Evolutionary conservation across 2,888 invertebrate genomes (phyloP).

Genomic region (Calameuta filiformis): DNA sequence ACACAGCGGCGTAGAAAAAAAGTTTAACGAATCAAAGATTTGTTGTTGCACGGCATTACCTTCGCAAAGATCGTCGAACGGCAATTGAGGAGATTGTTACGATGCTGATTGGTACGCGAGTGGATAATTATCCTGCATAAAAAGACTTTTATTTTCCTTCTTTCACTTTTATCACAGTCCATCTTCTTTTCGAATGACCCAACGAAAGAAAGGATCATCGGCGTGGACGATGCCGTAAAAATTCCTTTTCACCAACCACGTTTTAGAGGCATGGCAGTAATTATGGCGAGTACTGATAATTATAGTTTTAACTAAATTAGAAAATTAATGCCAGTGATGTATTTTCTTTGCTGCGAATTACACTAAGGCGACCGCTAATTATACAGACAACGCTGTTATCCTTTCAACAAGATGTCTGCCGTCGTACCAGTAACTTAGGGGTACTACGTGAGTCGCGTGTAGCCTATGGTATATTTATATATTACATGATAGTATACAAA

Average conservation of each 20-base stretch:
- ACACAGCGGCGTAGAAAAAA: background rate
- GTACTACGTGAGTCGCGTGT: no score
- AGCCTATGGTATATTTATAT: background rate
- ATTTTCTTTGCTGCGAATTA: background rate
- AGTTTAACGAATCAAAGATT: background rate
- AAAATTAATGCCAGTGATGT: background rate
- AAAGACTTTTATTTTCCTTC: background rate
- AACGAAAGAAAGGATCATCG: background rate
- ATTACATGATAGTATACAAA: background rate
- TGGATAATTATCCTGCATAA: background rate
- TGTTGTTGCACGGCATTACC: background rate
- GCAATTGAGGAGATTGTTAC: background rate
- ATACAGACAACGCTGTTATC: background rate
- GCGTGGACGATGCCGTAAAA: background rate
- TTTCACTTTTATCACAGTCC: background rate
- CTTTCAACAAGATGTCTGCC: background rate
- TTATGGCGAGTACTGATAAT: background rate
- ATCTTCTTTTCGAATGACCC: background rate
- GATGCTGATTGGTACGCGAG: background rate
- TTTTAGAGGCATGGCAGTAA: background rate
- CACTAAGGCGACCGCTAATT: background rate
- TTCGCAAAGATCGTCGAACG: background rate
- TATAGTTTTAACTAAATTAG: background rate
- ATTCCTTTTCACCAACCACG: background rate
- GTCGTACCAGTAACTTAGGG: background rate